phyloP scores from a whole-genome alignment of 2,113 vertebrate genomes.

The Hippoglossus stenolepis region DNA sequence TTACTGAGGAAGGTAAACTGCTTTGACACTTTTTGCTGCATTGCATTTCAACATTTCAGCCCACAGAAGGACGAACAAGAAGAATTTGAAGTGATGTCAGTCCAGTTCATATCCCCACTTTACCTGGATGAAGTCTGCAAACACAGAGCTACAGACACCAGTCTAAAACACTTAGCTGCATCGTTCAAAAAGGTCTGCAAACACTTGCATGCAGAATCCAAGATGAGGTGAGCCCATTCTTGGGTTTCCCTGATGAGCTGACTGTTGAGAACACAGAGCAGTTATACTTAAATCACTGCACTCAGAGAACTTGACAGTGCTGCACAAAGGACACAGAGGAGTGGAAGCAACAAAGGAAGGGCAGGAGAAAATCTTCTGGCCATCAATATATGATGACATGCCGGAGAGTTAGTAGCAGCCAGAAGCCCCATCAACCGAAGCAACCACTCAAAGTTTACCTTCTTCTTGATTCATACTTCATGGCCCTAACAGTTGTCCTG shows the following conservation, averaged over 20 bases:
- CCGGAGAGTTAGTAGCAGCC: constrained; percentile 8
- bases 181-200: background rate
- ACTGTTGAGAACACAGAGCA: background rate
- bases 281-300: constrained; percentile 18
- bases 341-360: constrained; percentile 16
- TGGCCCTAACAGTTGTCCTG: background rate
- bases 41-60: background rate
- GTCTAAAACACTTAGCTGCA: constrained; percentile 1
- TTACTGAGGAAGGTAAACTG: too few species aligned
- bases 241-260: constrained; percentile 4
- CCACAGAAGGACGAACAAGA: background rate
- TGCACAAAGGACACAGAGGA: constrained; percentile 9
- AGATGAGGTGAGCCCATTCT: constrained; percentile 1
- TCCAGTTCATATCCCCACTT: constrained; percentile 3
- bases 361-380: constrained; percentile 19
- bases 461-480: background rate
- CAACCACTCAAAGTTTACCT: background rate
- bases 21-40: background rate
- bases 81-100: constrained; percentile 20
- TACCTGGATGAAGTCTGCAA: constrained; percentile 2
- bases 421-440: constrained; percentile 12
- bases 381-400: constrained; percentile 47
- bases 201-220: constrained; percentile 12
- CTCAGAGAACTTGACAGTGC: constrained; percentile 21
- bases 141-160: background rate